Conservation (phyloP, 2,113 vertebrate species). For the Amphiprion ocellaris region DNA sequence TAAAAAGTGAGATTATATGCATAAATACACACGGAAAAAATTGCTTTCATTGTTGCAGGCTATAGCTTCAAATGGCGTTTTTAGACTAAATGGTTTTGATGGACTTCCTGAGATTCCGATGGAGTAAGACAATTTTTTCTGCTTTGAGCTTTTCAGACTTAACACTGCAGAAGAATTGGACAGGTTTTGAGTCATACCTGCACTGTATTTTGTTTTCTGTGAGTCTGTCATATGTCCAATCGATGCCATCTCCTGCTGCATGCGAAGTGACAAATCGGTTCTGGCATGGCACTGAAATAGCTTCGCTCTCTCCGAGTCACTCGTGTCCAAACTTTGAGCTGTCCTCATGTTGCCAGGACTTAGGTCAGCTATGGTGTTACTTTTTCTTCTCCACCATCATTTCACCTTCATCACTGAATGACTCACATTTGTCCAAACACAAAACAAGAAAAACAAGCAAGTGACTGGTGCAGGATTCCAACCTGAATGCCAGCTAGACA, state of each 20-base stretch:
- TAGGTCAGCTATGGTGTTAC: conserved; percentile 9
- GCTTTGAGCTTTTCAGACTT: neutral
- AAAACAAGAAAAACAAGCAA: neutral
- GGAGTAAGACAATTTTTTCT: conserved; percentile 25
- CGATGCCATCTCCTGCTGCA: conserved; percentile 13
- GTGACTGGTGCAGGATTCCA: neutral
- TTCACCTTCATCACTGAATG: conserved; percentile 11
- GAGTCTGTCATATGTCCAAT: conserved; percentile 45
- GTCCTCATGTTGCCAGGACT: conserved; percentile 21
- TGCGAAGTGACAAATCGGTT: conserved; percentile 60
- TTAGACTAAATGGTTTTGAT: conserved; percentile 23
- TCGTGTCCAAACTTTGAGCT: conserved; percentile 29
- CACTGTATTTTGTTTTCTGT: conserved; percentile 44
- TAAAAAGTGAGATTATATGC: conserved; percentile 40
- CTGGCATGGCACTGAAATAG: conserved; percentile 61
- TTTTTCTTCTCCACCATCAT: conserved; percentile 10
- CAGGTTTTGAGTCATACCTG: conserved; percentile 47
- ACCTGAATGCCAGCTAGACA: neutral
- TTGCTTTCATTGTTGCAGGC: conserved; percentile 23
- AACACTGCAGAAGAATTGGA: neutral
- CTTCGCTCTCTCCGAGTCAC: conserved; percentile 39
- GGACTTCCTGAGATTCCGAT: conserved; percentile 28
- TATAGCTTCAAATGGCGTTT: conserved; percentile 39
- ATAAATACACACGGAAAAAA: conserved; percentile 49
- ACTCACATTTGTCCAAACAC: conserved; percentile 29